Base-by-base conservation (phyloP, 2,888 invertebrate species). In the Thumatha senex region DNA sequence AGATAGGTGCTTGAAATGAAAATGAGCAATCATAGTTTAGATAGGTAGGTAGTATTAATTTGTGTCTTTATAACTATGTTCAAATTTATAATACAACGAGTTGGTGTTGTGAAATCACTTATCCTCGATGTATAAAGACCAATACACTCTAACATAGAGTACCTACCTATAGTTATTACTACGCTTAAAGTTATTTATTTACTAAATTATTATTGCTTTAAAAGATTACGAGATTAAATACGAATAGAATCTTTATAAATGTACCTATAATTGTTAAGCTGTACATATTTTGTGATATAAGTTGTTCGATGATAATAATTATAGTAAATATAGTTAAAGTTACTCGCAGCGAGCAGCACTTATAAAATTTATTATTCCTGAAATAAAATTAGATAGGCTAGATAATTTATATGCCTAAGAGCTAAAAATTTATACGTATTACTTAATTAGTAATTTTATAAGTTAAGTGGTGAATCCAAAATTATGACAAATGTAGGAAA, bases 1-100 rank as follows among this genome's bases (percentile, higher is more conserved):
- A 73, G 67, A 75, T 84, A 82, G 81, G 81, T 78, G 84, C 84
- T 82, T 84, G 70, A 72, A 73, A 76, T 67, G 65, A 46, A 72
- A 69, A 71, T 67, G 65, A 82, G 80, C 81, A 80, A 80, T 81
- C 71, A 61, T 79, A 76, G 74, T 64, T 61, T 76, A 79, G 65
- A 62, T 15, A 15, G n/a, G 64, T 75, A 74, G 58, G 53, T 73
- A 69, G 70, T 63, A 63, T 64, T 74, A 70, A 74, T 72, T 70
- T 73, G 77, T 76, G 75, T 78, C 72, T 76, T 73, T 74, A 18
- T 74, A 70, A 74, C 76, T 77, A 74, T 74, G 71, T 59, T 53
- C 58, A 10, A 10, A 7, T 10, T 31, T 8, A 47, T 74, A 70
- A 76, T 80, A 85, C 86, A 87, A 87, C 87, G 86, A 87, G 74